Conservation (phyloP, 2,888 invertebrate species). For the Boloria selene region DNA sequence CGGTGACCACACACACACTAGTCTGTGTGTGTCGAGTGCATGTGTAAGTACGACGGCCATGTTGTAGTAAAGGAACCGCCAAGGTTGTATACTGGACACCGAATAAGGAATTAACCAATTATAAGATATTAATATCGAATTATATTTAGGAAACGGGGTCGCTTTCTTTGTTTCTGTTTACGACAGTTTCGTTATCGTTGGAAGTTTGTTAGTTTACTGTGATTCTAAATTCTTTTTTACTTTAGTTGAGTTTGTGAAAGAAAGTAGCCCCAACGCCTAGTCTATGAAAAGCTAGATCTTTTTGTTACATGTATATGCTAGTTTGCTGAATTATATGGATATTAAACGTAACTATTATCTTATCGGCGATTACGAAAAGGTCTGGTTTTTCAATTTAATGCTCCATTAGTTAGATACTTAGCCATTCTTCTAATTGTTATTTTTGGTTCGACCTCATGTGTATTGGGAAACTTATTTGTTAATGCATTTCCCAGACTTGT, state of each 20-base stretch:
- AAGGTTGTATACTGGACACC: slow-evolving; percentile 77
- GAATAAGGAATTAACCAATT: slow-evolving; percentile 76
- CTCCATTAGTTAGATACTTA: slow-evolving; percentile 81
- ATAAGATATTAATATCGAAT: slow-evolving; percentile 72
- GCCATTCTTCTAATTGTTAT: slow-evolving; percentile 75
- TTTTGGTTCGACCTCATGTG: slow-evolving; percentile 72
- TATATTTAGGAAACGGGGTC: slow-evolving; percentile 74
- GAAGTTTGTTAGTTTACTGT: slow-evolving; percentile 58
- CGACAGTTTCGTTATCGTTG: slow-evolving; percentile 55
- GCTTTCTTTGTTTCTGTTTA: slow-evolving; percentile 68
- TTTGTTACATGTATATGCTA: slow-evolving; percentile 49
- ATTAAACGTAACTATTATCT: slow-evolving; percentile 46
- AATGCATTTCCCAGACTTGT: slow-evolving; percentile 29
- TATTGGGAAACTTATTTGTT: slow-evolving; percentile 40
- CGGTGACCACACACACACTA: slow-evolving; percentile 85
- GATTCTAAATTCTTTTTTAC: slow-evolving; percentile 54
- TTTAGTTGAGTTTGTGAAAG: slow-evolving; percentile 52
- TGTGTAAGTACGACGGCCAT: slow-evolving; percentile 77
- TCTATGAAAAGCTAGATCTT: slow-evolving; percentile 69
- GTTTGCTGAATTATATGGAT: slow-evolving; percentile 26
- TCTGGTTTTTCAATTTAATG: slow-evolving; percentile 71
- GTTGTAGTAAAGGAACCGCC: slow-evolving; percentile 74
- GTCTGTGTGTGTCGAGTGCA: slow-evolving; percentile 62
- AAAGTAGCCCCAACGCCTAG: slow-evolving; percentile 77
- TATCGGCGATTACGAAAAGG: slow-evolving; percentile 57